Evolutionary conservation across 2,888 invertebrate species (phyloP).

Genomic region (Branchipolynoe longqiensis): DNA sequence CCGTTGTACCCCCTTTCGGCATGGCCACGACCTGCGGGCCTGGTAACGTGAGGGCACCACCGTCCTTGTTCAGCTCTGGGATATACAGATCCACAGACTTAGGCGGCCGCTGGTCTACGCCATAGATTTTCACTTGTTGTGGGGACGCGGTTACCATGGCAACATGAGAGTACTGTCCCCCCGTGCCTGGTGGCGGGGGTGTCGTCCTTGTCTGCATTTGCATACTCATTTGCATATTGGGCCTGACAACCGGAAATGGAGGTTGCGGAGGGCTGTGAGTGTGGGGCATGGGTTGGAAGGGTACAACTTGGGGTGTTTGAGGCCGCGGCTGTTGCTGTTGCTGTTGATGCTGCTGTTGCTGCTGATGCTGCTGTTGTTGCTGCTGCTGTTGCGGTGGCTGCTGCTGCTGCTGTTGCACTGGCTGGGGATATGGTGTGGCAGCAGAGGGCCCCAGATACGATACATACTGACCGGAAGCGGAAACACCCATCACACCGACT

Average conservation of each 20-base stretch:
- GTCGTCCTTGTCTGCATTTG: constrained; percentile 71
- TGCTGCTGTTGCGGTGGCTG: constrained; percentile 9
- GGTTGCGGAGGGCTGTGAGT: constrained; percentile 68
- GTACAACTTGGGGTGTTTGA: constrained; percentile 13
- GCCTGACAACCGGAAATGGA: constrained; percentile 71
- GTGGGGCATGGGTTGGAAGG: constrained; percentile 59
- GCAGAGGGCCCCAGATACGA: background rate
- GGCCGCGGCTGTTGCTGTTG: constrained; percentile 23
- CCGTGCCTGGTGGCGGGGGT: constrained; percentile 66
- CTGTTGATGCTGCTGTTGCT: background rate
- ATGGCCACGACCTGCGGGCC: constrained; percentile 54
- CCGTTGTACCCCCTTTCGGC: constrained; percentile 39
- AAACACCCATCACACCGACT: constrained; percentile 23
- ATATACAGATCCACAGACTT: constrained; percentile 58
- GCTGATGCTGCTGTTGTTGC: background rate
- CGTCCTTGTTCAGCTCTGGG: constrained; percentile 45
- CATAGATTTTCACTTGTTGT: constrained; percentile 54
- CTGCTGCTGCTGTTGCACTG: constrained; percentile 4
- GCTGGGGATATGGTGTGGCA: constrained; percentile 36
- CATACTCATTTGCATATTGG: constrained; percentile 77
- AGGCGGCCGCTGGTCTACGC: constrained; percentile 61
- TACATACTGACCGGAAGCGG: constrained; percentile 24
- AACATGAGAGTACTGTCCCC: constrained; percentile 29
- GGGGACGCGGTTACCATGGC: constrained; percentile 40
- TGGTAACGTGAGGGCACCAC: constrained; percentile 24